These are phyloP conservation scores for Apostichopus californicus DNA, from an alignment of 35 echinoderm and acorn worm species.

Conservation along the genomic window DNA sequence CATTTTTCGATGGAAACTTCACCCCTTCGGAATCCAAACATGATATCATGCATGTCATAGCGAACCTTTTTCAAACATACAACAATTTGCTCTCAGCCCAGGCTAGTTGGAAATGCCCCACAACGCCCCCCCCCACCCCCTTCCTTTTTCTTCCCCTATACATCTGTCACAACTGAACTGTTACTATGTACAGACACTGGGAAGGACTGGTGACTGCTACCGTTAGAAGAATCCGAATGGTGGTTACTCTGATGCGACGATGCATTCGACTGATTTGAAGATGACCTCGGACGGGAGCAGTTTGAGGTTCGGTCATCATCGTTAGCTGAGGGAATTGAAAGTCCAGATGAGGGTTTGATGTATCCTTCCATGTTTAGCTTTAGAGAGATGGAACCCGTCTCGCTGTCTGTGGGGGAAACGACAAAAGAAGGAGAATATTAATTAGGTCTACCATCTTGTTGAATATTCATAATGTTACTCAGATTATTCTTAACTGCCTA, in stretches of 20 bases:
- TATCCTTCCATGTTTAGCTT: constrained; percentile 45
- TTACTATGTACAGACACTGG: constrained; percentile 45
- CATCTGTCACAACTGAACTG: constrained; percentile 54
- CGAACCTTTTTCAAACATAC: neutral
- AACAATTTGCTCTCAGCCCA: neutral
- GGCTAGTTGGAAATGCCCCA: too few species aligned
- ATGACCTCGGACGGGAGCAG: constrained; percentile 44
- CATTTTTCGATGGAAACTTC: too few species aligned
- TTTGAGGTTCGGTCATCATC: constrained; percentile 43
- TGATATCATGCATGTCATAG: too few species aligned
- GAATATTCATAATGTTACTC: too few species aligned
- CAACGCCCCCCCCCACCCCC: neutral
- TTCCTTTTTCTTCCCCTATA: neutral
- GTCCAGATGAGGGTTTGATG: constrained; percentile 25
- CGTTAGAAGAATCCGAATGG: constrained; percentile 45
- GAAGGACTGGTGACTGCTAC: constrained; percentile 27
- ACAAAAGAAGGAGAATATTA: too few species aligned
- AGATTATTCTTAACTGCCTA: too few species aligned
- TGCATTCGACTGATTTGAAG: constrained; percentile 44
- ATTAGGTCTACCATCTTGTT: too few species aligned
- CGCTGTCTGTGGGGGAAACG: constrained; percentile 15
- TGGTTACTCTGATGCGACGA: constrained; percentile 47
- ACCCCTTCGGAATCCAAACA: too few species aligned
- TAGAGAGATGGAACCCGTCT: constrained; percentile 13
- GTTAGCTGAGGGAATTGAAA: constrained; percentile 3